Base-by-base conservation (phyloP, 2,113 vertebrate species). In the Actinemys pallida region DNA sequence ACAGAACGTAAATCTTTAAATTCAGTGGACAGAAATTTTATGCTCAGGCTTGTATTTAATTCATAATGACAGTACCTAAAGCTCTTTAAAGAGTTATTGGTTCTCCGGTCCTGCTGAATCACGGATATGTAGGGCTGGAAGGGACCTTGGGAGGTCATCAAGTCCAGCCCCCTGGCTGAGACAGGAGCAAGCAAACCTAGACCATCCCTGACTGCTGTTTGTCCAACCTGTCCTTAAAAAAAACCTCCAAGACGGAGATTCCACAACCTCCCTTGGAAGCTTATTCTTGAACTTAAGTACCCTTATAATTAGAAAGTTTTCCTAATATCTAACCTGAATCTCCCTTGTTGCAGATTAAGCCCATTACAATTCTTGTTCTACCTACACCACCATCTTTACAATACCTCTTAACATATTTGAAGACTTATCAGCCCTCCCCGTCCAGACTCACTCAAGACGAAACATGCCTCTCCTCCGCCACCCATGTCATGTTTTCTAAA, bases 131-230 rank as follows among this genome's bases (percentile, higher is more conserved):
- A 83, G 62, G 1, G 24, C 50, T 86, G 39, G 24, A 92, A 89
- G 84, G 79, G 3, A 2, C 53, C 14, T 25, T 20, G 20, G 39
- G 8, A 52, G 20, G 81, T 0, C 92, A 47, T 0, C 93, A 50
- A 69, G 31, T 20, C 65, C 17, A 10, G 65, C 19, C 35, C 65
- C 10, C 35, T 17, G 62, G 12, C 14, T 19, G 8, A n/a, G 62
- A 17, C 62, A 69, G 3, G 31, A 19, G 3, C 62, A 69, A 69
- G 14, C 62, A 69, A 7, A 6, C 9, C 7, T 17, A 17, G 62
- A 69, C 16, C 31, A 65, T 69, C 31, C 35, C 16, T 20, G 7
- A 10, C 16, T 39, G n/a, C 8, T 72, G n/a, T 39, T 39, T 39
- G 65, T 72, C 19, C n/a, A 39, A 39, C 65, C n/a, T 72, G 65